These are phyloP conservation scores for Tiliqua scincoides DNA, from an alignment of 2,113 vertebrate species.

Conservation along the genomic window DNA sequence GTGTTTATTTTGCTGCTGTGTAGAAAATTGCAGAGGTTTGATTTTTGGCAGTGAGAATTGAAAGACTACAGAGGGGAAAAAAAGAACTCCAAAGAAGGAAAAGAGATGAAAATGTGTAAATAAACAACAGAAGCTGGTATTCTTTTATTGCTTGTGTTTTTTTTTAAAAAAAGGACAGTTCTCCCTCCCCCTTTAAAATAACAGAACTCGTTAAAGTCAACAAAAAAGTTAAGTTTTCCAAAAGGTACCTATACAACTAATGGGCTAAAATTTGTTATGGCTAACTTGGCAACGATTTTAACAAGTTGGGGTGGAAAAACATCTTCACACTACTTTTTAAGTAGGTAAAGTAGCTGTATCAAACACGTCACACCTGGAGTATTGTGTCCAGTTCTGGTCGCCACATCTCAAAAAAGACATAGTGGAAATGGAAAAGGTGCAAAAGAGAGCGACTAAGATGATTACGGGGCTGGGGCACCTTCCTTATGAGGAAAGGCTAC, in stretches of 20 bases:
- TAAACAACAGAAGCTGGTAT: slow-evolving; percentile 61
- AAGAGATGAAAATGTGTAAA: slow-evolving; percentile 46
- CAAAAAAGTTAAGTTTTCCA: slow-evolving; percentile 71
- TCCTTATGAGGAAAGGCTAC: too few species aligned
- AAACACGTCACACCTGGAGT: too few species aligned
- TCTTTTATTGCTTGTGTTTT: slow-evolving; percentile 58
- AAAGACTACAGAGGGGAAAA: slow-evolving; percentile 29
- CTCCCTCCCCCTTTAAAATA: not conserved
- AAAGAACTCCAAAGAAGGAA: slow-evolving; percentile 18
- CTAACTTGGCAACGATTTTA: slow-evolving; percentile 64
- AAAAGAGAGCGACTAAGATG: too few species aligned
- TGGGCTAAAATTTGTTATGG: slow-evolving; percentile 66
- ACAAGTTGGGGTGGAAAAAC: slow-evolving; percentile 62
- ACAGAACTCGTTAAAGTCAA: slow-evolving; percentile 68
- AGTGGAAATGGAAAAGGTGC: too few species aligned
- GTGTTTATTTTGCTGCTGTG: slow-evolving; percentile 33
- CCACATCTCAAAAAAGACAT: too few species aligned
- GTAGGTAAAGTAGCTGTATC: too few species aligned
- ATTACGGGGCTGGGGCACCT: too few species aligned
- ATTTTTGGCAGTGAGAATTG: slow-evolving; percentile 20
- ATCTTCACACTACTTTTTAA: slow-evolving; percentile 61
- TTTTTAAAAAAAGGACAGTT: slow-evolving; percentile 57
- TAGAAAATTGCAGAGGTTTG: slow-evolving; percentile 15
- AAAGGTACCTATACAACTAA: slow-evolving; percentile 64
- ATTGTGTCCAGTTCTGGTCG: too few species aligned